Base-by-base conservation (phyloP, 1,140 invertebrate species). In the Scaptomyza pallida region DNA sequence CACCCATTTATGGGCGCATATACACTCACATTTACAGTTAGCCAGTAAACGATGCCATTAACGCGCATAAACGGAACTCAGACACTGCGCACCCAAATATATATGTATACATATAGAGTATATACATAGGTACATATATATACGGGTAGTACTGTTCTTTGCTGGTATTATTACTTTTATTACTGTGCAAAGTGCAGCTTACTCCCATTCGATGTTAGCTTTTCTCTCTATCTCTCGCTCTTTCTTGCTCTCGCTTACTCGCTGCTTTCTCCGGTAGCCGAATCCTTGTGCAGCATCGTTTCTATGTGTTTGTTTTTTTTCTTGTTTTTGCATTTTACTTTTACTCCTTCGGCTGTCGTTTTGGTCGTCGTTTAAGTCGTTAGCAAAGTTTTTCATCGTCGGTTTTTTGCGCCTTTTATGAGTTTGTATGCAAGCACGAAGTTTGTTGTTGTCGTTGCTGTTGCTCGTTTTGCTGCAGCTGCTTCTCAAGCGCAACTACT, bases 1-100 rank as follows among this genome's bases (percentile, higher is more conserved):
- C 72, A 60, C 72, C 72, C 72, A 64, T 60, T 64, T 41, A 30
- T 30, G 60, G 44, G 47, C 23, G 35, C 41, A 30, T 30, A 2
- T 30, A 30, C 26, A 50, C 52, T n/a, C n/a, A 73, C 70, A 61
- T 57, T 78, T 83, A 75, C 82, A 88, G 82, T 88, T 88, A 88
- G 83, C 82, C 82, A 88, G 82, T 88, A 88, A 88, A 88, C 82
- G 82, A 82, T 88, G 83, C 82, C 78, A 88, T 88, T 88, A 88
- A 88, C 82, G 82, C 82, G 83, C 82, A 88, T 88, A 88, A 88
- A 88, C 71, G 50, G 33, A 43, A 44, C 60, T 63, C 16, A 35
- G 64, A 77, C 64, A 75, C 83, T 88, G 82, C 82, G 82, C 82
- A 88, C 54, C 45, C 60, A 63, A 35, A 47, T 59, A 62, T 50